Evolutionary conservation across 2,888 invertebrate genomes (phyloP), one percentile per base, ranked within the genome.

Genomic region (Tridacna crocea): DNA sequence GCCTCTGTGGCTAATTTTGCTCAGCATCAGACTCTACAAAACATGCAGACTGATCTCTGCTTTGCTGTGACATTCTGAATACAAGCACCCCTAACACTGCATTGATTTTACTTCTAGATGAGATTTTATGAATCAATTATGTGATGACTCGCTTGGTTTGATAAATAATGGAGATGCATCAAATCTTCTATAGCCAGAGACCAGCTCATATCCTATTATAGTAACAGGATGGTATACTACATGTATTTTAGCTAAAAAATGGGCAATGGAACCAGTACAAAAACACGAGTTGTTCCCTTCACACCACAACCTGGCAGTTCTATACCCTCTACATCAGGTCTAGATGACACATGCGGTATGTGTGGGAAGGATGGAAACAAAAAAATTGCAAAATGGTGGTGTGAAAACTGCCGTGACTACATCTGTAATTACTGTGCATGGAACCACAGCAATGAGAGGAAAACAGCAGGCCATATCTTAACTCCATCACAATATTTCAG

Each of bases 361-460:
- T 83, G 83, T 75, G 83, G 79, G 15, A 27, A 72, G 19, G 80
- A 83, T 63, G 80, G 83, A 8, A 74, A 83, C 68, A 65, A 70
- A 19, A 83, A 83, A 55, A 75, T 83, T 15, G 79, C 80, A 36
- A 79, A 65, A 10, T 83, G 83, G 80, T 80, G 83, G 83, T 83
- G 83, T 75, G 77, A 80, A 65, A 77, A 79, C 63, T 83, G 79
- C n/a, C 24, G 63, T 46, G 46, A 63, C 1, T 76, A 48, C 61
- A 79, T 79, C 55, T 83, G 82, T 76, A 83, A 83, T 51, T 74
- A 73, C 58, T 83, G 82, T 55, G 82, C 82, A 24, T 83, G 79
- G 79, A 83, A 76, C 70, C 82, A 82, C 60, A 73, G 73, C 46
- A 79, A 79, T 58, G 24, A 17, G 6, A 27, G 24, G 24, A 48